phyloP scores from a whole-genome alignment of 2,113 vertebrate genomes.

The Oncorhynchus mykiss region DNA sequence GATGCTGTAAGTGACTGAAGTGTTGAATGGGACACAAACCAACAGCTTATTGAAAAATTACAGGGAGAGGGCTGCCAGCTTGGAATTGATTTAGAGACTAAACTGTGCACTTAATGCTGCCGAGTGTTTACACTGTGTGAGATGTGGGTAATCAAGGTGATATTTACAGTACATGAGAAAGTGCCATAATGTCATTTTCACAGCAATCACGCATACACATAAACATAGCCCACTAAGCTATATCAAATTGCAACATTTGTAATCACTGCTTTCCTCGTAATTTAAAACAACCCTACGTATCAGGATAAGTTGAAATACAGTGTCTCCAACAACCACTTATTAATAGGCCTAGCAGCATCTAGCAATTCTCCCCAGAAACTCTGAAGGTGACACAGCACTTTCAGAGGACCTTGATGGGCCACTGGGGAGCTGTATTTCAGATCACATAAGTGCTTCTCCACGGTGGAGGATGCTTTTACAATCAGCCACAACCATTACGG shows the following conservation, averaged over 20 bases:
- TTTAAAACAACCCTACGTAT: constrained; percentile 22
- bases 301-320: constrained; percentile 55
- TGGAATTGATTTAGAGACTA: constrained; percentile 52
- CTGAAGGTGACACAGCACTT: constrained; percentile 76
- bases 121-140: constrained; percentile 41
- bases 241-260: constrained; percentile 50
- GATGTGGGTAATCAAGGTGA: constrained; percentile 24
- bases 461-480: constrained; percentile 57
- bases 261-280: constrained; percentile 55
- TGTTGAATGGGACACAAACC: constrained; percentile 35
- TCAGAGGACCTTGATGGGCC: constrained; percentile 69
- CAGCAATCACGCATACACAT: constrained; percentile 7
- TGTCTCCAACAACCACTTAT: constrained; percentile 60
- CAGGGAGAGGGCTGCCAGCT: constrained; percentile 44
- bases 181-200: neutral
- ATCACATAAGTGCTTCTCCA: constrained; percentile 67
- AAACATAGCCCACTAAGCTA: neutral
- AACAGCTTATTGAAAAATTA: constrained; percentile 41
- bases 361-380: constrained; percentile 49
- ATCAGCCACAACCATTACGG: constrained; percentile 60
- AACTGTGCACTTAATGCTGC: constrained; percentile 44
- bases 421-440: constrained; percentile 71
- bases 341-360: constrained; percentile 62
- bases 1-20: constrained; percentile 54
- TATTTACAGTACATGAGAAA: constrained; percentile 32